These are phyloP conservation scores for Tetheella fluctuosa DNA, from an alignment of 2,888 invertebrate genomes.

Conservation along the genomic window DNA sequence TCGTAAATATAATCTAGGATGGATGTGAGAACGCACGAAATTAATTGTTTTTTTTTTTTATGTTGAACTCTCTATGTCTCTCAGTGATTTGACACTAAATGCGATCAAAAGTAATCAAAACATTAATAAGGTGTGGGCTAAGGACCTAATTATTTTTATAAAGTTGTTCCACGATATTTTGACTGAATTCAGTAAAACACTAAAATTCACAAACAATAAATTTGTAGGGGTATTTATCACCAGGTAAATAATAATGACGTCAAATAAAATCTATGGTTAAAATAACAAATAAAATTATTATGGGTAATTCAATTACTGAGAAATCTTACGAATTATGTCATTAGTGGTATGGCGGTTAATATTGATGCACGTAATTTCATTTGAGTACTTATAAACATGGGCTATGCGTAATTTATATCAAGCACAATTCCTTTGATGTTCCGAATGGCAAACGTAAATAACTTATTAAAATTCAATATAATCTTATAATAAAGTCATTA, in stretches of 20 bases:
- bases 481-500: background rate
- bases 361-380: background rate
- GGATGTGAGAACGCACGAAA: constrained; percentile 51
- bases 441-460: background rate
- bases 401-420: background rate
- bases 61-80: background rate
- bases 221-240: background rate
- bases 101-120: background rate
- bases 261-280: background rate
- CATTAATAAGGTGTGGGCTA: background rate
- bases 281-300: constrained; percentile 1
- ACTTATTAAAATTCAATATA: background rate
- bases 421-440: background rate
- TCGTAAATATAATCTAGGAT: constrained; percentile 44
- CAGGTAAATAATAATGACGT: constrained; percentile 4
- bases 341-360: background rate
- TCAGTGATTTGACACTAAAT: background rate
- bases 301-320: background rate
- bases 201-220: no score
- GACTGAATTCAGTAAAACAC: no score
- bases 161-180: no score
- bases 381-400: background rate
- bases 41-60: constrained; percentile 28
- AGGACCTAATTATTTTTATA: background rate
- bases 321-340: background rate